These are phyloP conservation scores for Pseudococcus longispinus DNA, from an alignment of 2,888 invertebrate genomes.

Conservation along the genomic window DNA sequence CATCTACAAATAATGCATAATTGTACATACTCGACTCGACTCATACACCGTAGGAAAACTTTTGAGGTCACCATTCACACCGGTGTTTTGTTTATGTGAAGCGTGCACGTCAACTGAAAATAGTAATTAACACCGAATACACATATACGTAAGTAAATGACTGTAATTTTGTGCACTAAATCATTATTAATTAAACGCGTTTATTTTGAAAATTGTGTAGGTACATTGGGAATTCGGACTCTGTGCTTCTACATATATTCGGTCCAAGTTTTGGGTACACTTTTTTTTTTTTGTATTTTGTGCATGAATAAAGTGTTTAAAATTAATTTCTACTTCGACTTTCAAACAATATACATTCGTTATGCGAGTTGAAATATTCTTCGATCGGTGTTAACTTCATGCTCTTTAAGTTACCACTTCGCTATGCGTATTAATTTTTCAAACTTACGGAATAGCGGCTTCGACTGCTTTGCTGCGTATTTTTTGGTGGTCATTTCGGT, in stretches of 20 bases:
- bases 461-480: background rate
- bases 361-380: slow-evolving; percentile 17
- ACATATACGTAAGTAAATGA: background rate
- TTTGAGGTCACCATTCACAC: slow-evolving; percentile 6
- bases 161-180: slow-evolving; percentile 39
- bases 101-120: slow-evolving; percentile 35
- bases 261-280: background rate
- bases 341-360: slow-evolving; percentile 29
- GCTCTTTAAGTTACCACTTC: background rate
- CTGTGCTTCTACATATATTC: background rate
- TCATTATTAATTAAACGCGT: slow-evolving; percentile 35
- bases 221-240: background rate
- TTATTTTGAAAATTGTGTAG: slow-evolving; percentile 2
- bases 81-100: slow-evolving; percentile 31
- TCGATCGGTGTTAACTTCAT: slow-evolving; percentile 5
- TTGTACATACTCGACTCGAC: background rate
- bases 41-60: background rate
- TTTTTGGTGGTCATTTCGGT: background rate
- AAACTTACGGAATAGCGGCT: background rate
- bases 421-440: background rate
- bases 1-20: background rate
- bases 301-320: slow-evolving; percentile 20
- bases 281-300: background rate
- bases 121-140: slow-evolving; percentile 23
- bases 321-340: slow-evolving; percentile 25